Evolutionary conservation across 2,113 vertebrate species (phyloP).

Genomic region (Ictalurus punctatus): DNA sequence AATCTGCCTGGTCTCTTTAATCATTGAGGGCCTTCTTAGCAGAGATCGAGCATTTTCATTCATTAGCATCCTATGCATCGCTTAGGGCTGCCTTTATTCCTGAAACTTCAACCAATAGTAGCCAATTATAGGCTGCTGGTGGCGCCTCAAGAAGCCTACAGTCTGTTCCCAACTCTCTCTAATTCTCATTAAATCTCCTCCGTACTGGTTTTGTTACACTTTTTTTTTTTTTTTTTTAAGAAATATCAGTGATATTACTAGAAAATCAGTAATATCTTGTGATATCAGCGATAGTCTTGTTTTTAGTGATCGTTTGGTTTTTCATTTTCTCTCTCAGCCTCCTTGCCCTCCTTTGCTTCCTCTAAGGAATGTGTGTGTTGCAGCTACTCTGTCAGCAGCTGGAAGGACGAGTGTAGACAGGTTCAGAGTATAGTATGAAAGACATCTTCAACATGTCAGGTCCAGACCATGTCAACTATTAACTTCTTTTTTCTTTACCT

Average conservation of each 20-base stretch:
- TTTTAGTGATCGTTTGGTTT: conserved; percentile 20
- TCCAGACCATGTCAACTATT: conserved; percentile 64
- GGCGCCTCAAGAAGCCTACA: background rate
- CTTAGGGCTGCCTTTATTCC: conserved; percentile 55
- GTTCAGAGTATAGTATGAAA: conserved; percentile 69
- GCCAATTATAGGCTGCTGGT: conserved; percentile 58
- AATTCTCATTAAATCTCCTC: conserved; percentile 30
- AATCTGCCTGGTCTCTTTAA: conserved; percentile 57
- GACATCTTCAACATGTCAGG: conserved; percentile 62
- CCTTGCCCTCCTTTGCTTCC: conserved; percentile 36
- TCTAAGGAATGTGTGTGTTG: conserved; percentile 78
- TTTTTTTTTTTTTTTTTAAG: conserved; percentile 55
- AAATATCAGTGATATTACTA: background rate
- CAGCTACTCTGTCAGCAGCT: conserved; percentile 78
- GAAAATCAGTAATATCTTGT: conserved; percentile 40
- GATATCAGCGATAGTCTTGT: conserved; percentile 40
- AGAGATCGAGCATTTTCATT: conserved; percentile 65
- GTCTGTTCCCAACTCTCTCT: background rate
- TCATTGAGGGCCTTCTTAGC: conserved; percentile 26
- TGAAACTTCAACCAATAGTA: conserved; percentile 58
- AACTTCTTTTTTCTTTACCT: background rate
- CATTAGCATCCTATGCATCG: conserved; percentile 65
- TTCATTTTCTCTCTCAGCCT: conserved; percentile 5
- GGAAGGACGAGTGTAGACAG: conserved; percentile 75
- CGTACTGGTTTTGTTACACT: conserved; percentile 33